These are phyloP conservation scores for Melanitta fusca DNA, from an alignment of 2,797 vertebrate genomes.

Conservation along the genomic window DNA sequence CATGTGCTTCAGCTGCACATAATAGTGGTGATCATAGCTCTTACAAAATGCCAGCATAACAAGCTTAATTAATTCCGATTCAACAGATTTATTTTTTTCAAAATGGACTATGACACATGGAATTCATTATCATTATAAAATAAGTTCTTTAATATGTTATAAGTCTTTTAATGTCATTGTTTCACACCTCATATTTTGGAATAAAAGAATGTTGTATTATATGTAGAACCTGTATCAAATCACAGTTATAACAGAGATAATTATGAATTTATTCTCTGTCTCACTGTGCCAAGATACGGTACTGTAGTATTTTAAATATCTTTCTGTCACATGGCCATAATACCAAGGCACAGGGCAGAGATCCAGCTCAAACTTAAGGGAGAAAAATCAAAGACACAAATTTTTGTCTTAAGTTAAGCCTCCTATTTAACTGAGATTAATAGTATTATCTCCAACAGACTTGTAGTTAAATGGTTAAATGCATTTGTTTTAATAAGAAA, in stretches of 20 bases:
- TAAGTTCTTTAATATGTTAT: background rate
- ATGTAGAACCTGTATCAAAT: background rate
- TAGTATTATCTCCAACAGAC: background rate
- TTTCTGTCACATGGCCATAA: background rate
- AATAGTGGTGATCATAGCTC: background rate
- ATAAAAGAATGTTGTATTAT: background rate
- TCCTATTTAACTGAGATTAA: background rate
- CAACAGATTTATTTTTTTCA: background rate
- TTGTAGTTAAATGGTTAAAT: conserved; percentile 25
- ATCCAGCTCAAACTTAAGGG: background rate
- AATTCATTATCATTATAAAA: conserved; percentile 29
- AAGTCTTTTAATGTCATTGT: background rate
- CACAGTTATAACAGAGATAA: background rate
- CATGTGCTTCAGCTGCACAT: background rate
- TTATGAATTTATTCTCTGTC: background rate
- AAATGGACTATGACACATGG: background rate
- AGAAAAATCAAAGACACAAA: background rate
- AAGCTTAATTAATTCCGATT: background rate
- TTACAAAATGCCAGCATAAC: background rate
- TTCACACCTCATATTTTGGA: background rate
- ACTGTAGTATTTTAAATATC: background rate
- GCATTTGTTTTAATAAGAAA: background rate
- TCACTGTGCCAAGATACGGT: background rate
- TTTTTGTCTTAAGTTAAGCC: background rate
- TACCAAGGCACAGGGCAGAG: background rate